Evolutionary conservation across 2,888 invertebrate genomes (phyloP), one percentile per base, ranked within the genome.

Genomic region (Bimastos eiseni): DNA sequence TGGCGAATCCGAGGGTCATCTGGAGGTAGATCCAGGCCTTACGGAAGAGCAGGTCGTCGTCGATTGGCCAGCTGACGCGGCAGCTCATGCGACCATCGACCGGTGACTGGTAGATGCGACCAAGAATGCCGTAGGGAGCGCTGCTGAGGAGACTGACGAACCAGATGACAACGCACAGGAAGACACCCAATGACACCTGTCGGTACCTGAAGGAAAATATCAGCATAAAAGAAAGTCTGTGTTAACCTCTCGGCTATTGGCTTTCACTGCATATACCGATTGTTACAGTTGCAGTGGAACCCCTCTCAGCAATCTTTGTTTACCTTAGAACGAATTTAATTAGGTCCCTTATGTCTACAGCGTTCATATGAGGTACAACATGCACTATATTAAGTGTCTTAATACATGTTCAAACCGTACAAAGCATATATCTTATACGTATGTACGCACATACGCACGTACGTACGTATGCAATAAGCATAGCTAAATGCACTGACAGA

Each of bases 1-100:
- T 44, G 34, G 70, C 33, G 36, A 91, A 88, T 33, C 89, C 92
- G n/a, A 92, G 41, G 3, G 70, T 44, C 49, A 49, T 89, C 49
- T 89, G 89, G 49, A 49, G 33, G 36, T 34, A 44, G 41, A 33
- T 41, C 89, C 89, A 89, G 89, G 21, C 41, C 41, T n/a, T 41
- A 8, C 89, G 89, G 49, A 41, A 89, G 49, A 49, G 49, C 33
- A 89, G 89, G 37, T 36, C 36, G 33, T 49, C 89, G 33, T 34
- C 21, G 36, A 37, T 1, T 1, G 89, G 89, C 89, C 89, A 89
- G 89, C 11, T 37, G 49, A 89, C 44, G 37, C 89, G 89, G 49
- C 89, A 89, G 33, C 33, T 44, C 33, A 24, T 34, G 49, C 41
- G 89, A 4, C 89, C 89, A 33, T 49, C 34, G 19, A 13, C 6